Conservation (phyloP, 2,888 invertebrate species). For the Nineta flava region DNA sequence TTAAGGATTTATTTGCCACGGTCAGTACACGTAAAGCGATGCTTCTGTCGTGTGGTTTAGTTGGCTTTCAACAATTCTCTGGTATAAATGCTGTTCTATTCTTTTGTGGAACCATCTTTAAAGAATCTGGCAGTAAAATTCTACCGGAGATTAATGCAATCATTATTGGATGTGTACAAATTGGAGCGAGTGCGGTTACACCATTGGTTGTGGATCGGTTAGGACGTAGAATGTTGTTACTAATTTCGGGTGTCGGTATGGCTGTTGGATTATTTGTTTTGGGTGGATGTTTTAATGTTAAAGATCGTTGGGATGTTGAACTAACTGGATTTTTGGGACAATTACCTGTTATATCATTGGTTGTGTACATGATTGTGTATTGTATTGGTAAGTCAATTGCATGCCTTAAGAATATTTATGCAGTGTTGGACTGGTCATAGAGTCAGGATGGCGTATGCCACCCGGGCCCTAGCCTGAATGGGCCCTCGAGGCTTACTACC, state of each 20-base stretch:
- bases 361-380: slow-evolving; percentile 61
- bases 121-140: slow-evolving; percentile 43
- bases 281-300: slow-evolving; percentile 45
- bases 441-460: too few species aligned
- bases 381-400: slow-evolving; percentile 42
- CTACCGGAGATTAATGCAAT: slow-evolving; percentile 52
- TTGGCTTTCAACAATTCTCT: slow-evolving; percentile 68
- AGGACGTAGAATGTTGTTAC: slow-evolving; percentile 54
- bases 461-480: too few species aligned
- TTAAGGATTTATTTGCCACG: slow-evolving; percentile 43
- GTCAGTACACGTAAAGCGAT: slow-evolving; percentile 61
- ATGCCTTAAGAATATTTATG: too few species aligned
- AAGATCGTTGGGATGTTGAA: slow-evolving; percentile 22
- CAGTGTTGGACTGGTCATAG: too few species aligned
- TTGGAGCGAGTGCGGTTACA: slow-evolving; percentile 51
- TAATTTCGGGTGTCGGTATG: slow-evolving; percentile 50
- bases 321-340: slow-evolving; percentile 36
- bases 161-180: slow-evolving; percentile 57
- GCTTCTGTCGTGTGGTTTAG: slow-evolving; percentile 54
- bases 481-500: too few species aligned
- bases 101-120: slow-evolving; percentile 58
- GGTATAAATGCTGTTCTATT: slow-evolving; percentile 72
- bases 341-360: slow-evolving; percentile 54
- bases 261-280: slow-evolving; percentile 40
- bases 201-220: slow-evolving; percentile 62